These are phyloP conservation scores for Tinamus guttatus DNA, from an alignment of 2,113 vertebrate species.

Conservation along the genomic window DNA sequence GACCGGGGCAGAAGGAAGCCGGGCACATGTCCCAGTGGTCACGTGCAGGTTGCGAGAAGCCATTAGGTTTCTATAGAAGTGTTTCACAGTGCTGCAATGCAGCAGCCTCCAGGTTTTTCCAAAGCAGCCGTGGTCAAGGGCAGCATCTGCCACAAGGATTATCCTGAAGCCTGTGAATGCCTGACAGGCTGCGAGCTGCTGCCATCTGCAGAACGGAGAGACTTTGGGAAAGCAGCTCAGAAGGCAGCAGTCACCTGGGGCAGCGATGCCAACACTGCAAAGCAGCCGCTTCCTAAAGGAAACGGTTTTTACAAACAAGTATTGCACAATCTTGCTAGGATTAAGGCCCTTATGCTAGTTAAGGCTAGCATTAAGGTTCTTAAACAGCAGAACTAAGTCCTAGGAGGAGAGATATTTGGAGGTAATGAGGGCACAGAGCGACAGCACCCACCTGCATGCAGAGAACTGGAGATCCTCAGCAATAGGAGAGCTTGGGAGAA, in stretches of 20 bases:
- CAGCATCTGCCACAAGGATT: neutral
- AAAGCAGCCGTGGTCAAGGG: neutral
- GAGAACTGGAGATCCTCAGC: neutral
- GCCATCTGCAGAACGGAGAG: neutral
- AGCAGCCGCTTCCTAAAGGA: neutral
- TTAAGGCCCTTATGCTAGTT: neutral
- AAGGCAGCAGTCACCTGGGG: neutral
- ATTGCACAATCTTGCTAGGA: neutral
- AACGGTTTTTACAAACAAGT: neutral
- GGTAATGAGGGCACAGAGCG: neutral
- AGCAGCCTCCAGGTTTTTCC: neutral
- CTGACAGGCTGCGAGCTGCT: neutral
- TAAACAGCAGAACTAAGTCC: neutral
- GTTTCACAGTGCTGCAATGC: neutral
- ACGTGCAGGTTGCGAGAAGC: accelerated
- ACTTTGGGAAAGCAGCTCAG: neutral
- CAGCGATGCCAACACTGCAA: neutral
- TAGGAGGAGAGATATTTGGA: neutral
- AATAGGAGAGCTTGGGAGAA: neutral
- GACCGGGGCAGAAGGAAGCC: neutral
- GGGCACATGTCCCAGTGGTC: accelerated
- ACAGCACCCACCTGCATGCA: accelerated
- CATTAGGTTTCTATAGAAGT: neutral
- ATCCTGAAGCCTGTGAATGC: neutral
- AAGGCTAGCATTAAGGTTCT: too few relatives aligned